Conservation (phyloP, 2,888 invertebrate species). For the Caenorhabditis auriculariae region DNA sequence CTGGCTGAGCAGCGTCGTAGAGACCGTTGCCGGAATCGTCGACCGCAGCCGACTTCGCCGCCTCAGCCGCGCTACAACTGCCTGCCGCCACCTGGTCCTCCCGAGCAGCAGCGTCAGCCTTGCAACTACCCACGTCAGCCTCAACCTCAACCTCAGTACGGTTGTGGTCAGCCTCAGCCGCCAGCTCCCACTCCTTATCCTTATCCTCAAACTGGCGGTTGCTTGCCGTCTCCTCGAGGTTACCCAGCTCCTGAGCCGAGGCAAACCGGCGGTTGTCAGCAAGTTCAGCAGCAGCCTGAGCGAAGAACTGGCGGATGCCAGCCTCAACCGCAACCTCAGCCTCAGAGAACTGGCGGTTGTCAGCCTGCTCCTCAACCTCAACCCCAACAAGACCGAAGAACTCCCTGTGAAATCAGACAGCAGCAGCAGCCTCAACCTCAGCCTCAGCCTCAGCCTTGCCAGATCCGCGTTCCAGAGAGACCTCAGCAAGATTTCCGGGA, state of each 20-base stretch:
- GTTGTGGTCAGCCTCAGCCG: constrained; percentile 2
- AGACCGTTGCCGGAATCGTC: constrained; percentile 20
- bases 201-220: constrained; percentile 14
- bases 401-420: background rate
- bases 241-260: constrained; percentile 14
- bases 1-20: constrained; percentile 23
- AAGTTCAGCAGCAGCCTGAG: constrained; percentile 8
- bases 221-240: constrained; percentile 23
- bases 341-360: background rate
- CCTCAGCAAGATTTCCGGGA: background rate
- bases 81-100: constrained; percentile 18
- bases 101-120: too few relatives aligned
- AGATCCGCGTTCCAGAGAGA: constrained; percentile 1
- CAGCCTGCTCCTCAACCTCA: constrained; percentile 7
- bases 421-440: constrained; percentile 1
- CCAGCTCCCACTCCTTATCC: constrained; percentile 18
- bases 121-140: too few relatives aligned
- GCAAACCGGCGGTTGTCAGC: constrained; percentile 14
- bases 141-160: constrained; percentile 17
- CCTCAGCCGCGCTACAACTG: constrained; percentile 14
- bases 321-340: constrained; percentile 8
- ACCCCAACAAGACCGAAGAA: background rate
- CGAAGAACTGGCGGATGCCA: background rate
- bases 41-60: constrained; percentile 10
- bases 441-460: constrained; percentile 8